A percentile compares a stretch with the other conserved stretches of the same genome.
phyloP scores from a whole-genome alignment of 2,888 invertebrate species.

The Phorcus lineatus region DNA sequence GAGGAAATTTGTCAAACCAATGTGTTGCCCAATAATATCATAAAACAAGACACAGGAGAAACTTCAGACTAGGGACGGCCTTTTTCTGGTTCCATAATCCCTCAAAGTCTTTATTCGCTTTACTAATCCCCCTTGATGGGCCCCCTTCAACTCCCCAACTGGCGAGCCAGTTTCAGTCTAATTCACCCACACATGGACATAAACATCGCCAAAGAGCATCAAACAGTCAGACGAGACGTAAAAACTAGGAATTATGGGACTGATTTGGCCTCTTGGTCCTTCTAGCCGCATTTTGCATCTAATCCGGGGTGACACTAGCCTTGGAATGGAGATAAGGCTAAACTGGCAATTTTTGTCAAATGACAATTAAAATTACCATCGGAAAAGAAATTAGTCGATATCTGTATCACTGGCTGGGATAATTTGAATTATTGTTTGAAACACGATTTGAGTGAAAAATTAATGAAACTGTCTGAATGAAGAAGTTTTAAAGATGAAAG shows the following conservation, averaged over 20 bases:
- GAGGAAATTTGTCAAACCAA: not conserved
- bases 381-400: not conserved
- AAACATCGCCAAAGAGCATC: not conserved
- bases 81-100: not conserved
- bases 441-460: too few relatives aligned
- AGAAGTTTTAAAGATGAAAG: too few relatives aligned
- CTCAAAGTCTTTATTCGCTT: not conserved
- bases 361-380: not conserved
- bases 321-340: not conserved
- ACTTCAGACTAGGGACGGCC: not conserved
- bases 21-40: not conserved
- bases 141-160: not conserved
- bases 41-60: not conserved
- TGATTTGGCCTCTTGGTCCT: not conserved
- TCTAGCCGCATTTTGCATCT: not conserved
- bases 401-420: not conserved
- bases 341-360: not conserved
- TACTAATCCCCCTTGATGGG: not conserved
- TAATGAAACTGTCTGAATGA: too few relatives aligned
- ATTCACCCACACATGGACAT: not conserved
- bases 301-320: not conserved
- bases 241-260: conserved; percentile 1
- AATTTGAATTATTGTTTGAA: not conserved
- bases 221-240: not conserved
- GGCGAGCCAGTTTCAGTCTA: not conserved